Evolutionary conservation across 1,140 invertebrate species (phyloP), one percentile per base, ranked within the genome.

Genomic region (Habropoda laboriosa): DNA sequence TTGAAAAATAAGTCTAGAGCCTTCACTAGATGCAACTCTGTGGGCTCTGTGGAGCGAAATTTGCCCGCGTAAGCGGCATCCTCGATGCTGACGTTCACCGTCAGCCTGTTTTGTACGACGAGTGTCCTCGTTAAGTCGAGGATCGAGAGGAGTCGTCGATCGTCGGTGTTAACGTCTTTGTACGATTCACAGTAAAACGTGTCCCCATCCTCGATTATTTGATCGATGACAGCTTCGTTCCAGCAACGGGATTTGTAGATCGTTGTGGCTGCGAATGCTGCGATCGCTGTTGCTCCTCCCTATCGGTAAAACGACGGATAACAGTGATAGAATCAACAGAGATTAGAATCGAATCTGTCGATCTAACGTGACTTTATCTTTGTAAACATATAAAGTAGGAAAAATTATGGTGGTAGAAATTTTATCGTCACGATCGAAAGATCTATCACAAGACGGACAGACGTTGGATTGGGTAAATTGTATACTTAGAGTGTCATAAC

Each of bases 161-260:
- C 88, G 7, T 84, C 71, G 1, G 80, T 89, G n/a, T 79, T 61
- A 16, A 90, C 86, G 7, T 81, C 58, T 42, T 88, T 58, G 64
- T 90, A 92, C 0, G 92, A 93, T 5, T 91, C 83, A 3, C 77
- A 87, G 30, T 89, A 93, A 61, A 91, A 93, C 1, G 64, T 87
- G 32, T 93, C 89, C 7, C 92, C 92, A 55, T 93, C 92, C 30
- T 89, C 89, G 16, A 93, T 47, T 0, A 93, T 87, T 71, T 91
- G 91, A 85, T 93, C 91, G 13, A 93, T 91, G 7, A 89, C 66
- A 35, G 71, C 42, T 70, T 91, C 88, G 55, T 88, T 90, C 92
- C 92, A 93, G 16, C 76, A 88, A 4, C 82, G 74, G 2, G 92
- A 81, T 18, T 91, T 87, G 55, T 89, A 68, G 8, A 93, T 8